Base-by-base conservation (phyloP, 2,888 invertebrate species). In the Lagria hirta region DNA sequence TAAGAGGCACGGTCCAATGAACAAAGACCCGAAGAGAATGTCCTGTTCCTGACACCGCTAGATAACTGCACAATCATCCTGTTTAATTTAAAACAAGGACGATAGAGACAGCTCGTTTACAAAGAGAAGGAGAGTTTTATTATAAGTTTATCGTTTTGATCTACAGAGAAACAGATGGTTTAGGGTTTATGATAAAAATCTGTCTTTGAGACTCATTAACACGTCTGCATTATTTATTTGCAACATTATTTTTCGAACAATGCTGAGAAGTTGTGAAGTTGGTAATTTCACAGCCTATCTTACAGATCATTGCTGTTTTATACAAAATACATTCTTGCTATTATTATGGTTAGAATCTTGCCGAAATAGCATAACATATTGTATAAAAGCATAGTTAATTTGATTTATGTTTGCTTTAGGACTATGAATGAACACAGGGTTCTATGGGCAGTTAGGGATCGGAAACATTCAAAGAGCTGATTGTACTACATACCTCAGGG, bases 41-140 rank as follows among this genome's bases (percentile, higher is more conserved):
- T 33, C 41, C 41, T 44, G 44, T 33, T 44, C 34, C 38, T 44
- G 44, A 44, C 44, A 44, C 44, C 35, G 24, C 21, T 18, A 22
- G 41, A 41, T 41, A 41, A 45, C 29, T 46, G 46, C 46, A 46
- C 46, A 29, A 46, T 46, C 46, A 46, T 41, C 41, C 40, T 30
- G 21, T 41, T 46, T 46, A 46, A 46, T 46, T 46, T 46, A 34
- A 40, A 45, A 40, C 34, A 34, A 40, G 45, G 12, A 26, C 22
- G 29, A 18, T 28, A 15, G 12, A 13, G 34, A 23, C 15, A 24
- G 37, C 14, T n/a, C n/a, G n/a, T n/a, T 13, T 41, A 16, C 20
- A n/a, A n/a, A 11, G 11, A 10, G 22, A 33, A 27, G 30, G 33
- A 11, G 18, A 22, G 41, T 18, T 41, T 24, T 24, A 26, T 41